phyloP scores from a whole-genome alignment of 2,888 invertebrate genomes.

The Pristionchus japonicus region DNA sequence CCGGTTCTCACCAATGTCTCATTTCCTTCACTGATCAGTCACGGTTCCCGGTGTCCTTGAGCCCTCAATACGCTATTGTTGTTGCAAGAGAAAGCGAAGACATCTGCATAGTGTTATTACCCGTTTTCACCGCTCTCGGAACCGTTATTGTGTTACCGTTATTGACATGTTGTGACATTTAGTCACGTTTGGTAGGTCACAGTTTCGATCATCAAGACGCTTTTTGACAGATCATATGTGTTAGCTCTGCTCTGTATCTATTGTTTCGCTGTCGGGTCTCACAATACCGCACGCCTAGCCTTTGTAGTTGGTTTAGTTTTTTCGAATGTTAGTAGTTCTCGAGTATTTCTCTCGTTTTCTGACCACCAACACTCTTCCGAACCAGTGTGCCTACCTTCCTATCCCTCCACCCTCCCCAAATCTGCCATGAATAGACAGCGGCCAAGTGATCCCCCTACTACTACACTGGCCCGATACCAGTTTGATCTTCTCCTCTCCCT shows the following conservation, averaged over 20 bases:
- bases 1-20: neutral
- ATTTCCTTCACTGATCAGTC: neutral
- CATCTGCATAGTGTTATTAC: constrained; percentile 23
- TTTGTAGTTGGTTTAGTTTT: no score
- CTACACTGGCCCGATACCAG: constrained; percentile 22
- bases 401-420: neutral
- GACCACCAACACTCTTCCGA: neutral
- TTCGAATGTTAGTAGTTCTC: no score
- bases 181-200: neutral
- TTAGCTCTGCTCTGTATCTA: no score
- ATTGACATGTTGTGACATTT: neutral
- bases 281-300: no score
- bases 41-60: neutral
- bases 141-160: neutral
- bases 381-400: neutral
- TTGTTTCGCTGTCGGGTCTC: no score
- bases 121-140: neutral
- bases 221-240: no score
- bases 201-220: neutral
- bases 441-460: constrained; percentile 1
- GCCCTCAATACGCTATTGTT: neutral
- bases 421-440: constrained; percentile 25
- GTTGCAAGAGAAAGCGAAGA: neutral
- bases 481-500: neutral
- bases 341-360: neutral